These are phyloP conservation scores for Galbula dea DNA, from an alignment of 2,113 vertebrate genomes.

Conservation along the genomic window DNA sequence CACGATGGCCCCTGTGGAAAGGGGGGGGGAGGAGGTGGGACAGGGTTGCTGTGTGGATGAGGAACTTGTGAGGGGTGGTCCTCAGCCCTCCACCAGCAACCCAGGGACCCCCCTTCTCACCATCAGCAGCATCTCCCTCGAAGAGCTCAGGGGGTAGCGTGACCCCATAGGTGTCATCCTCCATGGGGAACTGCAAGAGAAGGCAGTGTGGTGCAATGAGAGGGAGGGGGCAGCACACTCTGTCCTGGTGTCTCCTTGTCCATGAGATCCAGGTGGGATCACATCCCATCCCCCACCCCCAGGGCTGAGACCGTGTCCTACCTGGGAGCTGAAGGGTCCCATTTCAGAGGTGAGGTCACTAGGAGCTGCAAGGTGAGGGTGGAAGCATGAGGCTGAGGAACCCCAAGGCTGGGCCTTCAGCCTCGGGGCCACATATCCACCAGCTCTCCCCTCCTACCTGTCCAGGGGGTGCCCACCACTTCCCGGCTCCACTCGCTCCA, in stretches of 20 bases:
- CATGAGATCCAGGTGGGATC: neutral
- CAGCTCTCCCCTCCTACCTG: slow-evolving; percentile 42
- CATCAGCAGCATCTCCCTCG: neutral
- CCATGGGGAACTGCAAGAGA: neutral
- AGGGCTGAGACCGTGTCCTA: neutral
- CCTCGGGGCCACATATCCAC: neutral
- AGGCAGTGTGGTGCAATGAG: accelerated
- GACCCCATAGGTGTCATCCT: neutral
- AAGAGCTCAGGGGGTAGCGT: neutral
- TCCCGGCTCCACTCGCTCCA: slow-evolving; percentile 77
- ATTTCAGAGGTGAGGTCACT: neutral
- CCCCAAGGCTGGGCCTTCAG: neutral
- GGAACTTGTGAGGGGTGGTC: accelerated
- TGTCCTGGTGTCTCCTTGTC: neutral
- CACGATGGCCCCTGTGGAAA: neutral
- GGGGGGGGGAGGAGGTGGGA: neutral
- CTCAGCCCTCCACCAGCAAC: neutral
- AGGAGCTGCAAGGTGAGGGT: neutral
- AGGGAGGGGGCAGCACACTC: neutral
- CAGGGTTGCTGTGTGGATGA: neutral
- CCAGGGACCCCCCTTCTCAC: neutral
- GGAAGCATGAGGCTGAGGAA: neutral
- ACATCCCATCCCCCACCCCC: accelerated
- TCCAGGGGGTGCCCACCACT: slow-evolving; percentile 65
- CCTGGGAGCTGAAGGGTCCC: neutral